Base-by-base conservation (phyloP, 2,888 invertebrate species). In the Amaurobius ferox region DNA sequence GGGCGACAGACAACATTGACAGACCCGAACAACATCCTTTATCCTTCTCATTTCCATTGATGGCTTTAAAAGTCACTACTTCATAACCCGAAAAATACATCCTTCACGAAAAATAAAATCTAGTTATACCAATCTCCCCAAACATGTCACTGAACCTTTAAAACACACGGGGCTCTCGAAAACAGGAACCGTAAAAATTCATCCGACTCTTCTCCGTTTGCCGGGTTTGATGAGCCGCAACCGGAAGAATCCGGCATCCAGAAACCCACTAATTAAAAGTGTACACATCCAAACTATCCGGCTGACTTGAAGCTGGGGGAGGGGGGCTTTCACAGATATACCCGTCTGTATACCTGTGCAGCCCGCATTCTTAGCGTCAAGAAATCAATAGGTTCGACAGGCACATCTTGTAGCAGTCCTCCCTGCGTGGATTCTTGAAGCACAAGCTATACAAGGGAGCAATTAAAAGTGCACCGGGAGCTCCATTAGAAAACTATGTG, bases 381-480 rank as follows among this genome's bases (percentile, higher is more conserved):
- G 86, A 79, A 86, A 86, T 86, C 86, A 86, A 86, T 86, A 86
- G 66, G 74, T 86, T 86, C 86, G 86, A 86, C 86, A 86, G 85
- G 78, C 85, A 68, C 78, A 73, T 73, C 78, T 78, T 73, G 73
- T 78, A 64, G 44, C 64, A 73, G 70, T 44, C 48, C 67, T 48
- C 28, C 55, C 61, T 26, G 67, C 71, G 29, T 48, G 83, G 83
- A 83, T 77, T 83, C 83, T 76, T 74, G 23, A 80, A 66, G 79
- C 26, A 30, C 44, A 30, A 73, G 48, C 66, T 80, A 70, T 80
- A 80, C 79, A 80, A 67, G 77, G 68, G 40, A 70, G 86, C 86
- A 86, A 86, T 86, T 86, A 86, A 86, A 86, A 86, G 86, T 79
- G 86, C 73, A 78, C 78, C 73, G 32, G 61, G 70, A 70, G 79